These are phyloP conservation scores for Gonioctena quinquepunctata DNA, from an alignment of 1,140 invertebrate genomes.

Conservation along the genomic window DNA sequence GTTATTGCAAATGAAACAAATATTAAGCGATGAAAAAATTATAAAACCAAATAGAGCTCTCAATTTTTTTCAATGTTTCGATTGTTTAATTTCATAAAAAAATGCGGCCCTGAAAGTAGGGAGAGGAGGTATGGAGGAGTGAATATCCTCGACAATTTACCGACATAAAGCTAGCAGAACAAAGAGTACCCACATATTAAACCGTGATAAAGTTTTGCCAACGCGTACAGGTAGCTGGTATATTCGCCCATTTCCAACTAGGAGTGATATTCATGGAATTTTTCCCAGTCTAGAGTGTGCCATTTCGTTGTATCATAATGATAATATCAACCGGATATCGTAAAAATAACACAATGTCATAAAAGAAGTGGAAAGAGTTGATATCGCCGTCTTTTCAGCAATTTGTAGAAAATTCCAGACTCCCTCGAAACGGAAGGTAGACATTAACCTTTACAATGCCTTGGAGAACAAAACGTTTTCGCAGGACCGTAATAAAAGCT, in stretches of 20 bases:
- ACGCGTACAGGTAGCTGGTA: too few species aligned
- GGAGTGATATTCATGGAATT: neutral
- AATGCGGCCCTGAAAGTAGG: neutral
- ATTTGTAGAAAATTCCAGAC: conserved; percentile 43
- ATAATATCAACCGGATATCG: conserved; percentile 7
- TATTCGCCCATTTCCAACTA: neutral
- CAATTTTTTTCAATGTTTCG: too few species aligned
- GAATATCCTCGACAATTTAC: neutral
- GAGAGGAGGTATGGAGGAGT: neutral
- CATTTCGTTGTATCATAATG: neutral
- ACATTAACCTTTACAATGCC: conserved; percentile 50
- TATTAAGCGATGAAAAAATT: too few species aligned
- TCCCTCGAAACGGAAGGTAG: conserved; percentile 40
- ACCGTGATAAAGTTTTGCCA: too few species aligned
- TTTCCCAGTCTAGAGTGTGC: neutral
- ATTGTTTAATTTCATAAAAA: too few species aligned
- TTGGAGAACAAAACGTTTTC: conserved; percentile 39
- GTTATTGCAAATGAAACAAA: too few species aligned
- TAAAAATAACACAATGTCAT: conserved; percentile 9
- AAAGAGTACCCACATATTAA: neutral
- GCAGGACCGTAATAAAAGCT: conserved; percentile 47
- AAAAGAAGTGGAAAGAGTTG: conserved; percentile 41
- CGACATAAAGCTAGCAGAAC: neutral
- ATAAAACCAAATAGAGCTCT: too few species aligned
- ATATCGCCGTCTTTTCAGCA: conserved; percentile 46